Percentiles rank a stretch among this genome's conserved stretches.
These are phyloP conservation scores for Lucilia cuprina DNA, from an alignment of 1,140 invertebrate genomes.

Conservation along the genomic window DNA sequence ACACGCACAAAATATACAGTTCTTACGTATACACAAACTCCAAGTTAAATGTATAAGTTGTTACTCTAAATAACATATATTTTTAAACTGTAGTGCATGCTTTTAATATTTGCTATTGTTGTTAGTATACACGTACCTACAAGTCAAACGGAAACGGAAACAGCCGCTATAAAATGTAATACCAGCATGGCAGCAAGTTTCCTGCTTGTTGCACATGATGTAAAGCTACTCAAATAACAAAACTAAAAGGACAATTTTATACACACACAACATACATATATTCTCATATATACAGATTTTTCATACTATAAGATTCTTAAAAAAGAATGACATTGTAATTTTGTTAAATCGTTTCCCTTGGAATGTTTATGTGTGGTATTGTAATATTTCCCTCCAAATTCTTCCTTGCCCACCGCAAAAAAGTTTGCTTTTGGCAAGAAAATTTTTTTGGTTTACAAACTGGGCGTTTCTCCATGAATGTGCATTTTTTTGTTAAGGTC, in stretches of 20 bases:
- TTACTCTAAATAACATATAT: slow-evolving; percentile 16
- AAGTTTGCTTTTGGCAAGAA: background rate
- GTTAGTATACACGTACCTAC: slow-evolving; percentile 20
- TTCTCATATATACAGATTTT: background rate
- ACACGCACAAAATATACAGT: background rate
- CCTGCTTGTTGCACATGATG: slow-evolving; percentile 34
- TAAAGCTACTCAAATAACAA: slow-evolving; percentile 29
- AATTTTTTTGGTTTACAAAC: background rate
- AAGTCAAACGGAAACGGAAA: slow-evolving; percentile 33
- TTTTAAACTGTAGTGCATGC: background rate
- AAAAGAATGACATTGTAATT: slow-evolving; percentile 23
- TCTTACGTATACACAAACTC: background rate
- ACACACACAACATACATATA: background rate
- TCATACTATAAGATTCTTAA: background rate
- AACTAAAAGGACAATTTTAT: background rate
- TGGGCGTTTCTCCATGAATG: slow-evolving; percentile 6
- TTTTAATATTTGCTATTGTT: background rate
- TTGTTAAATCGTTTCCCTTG: slow-evolving; percentile 25
- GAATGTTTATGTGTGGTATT: slow-evolving; percentile 14
- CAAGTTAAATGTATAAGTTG: background rate
- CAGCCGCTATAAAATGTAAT: slow-evolving; percentile 33
- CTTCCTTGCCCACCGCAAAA: background rate
- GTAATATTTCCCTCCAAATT: background rate
- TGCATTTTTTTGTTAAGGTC: background rate
- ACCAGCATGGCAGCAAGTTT: slow-evolving; percentile 31